A percentile compares a stretch with the other conserved stretches of the same genome.
These are phyloP conservation scores for Zosterops hypoxanthus DNA, from an alignment of 2,113 vertebrate genomes.

Conservation along the genomic window DNA sequence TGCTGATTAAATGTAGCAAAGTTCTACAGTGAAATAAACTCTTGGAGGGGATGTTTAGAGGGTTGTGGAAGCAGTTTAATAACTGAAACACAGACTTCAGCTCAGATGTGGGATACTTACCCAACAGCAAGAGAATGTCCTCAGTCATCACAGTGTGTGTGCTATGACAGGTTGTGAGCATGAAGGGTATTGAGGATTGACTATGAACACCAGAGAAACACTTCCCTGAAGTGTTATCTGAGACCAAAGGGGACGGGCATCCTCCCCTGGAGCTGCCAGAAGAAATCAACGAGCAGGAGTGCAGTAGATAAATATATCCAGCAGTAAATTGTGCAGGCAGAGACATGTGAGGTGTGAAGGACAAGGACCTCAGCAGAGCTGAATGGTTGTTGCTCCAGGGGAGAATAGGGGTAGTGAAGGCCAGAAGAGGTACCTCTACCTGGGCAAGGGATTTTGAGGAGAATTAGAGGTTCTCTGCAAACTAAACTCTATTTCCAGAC, in stretches of 20 bases:
- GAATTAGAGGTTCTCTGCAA: background rate
- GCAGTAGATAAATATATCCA: background rate
- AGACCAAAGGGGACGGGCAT: background rate
- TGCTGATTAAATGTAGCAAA: background rate
- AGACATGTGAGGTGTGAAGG: background rate
- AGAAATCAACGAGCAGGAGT: background rate
- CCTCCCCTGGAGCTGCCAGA: background rate
- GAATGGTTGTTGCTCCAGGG: background rate
- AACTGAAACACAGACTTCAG: background rate
- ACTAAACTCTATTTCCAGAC: background rate
- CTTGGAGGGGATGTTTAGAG: background rate
- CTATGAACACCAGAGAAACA: background rate
- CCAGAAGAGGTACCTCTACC: rapidly evolving
- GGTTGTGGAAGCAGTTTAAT: background rate
- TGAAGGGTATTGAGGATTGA: background rate
- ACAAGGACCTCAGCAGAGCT: background rate
- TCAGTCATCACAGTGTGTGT: background rate
- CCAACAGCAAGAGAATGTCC: background rate
- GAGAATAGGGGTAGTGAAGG: background rate
- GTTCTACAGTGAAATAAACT: background rate
- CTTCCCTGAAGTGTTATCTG: background rate
- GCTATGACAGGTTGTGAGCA: background rate
- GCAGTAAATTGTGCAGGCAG: background rate
- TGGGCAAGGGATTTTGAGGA: background rate
- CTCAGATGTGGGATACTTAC: background rate